A percentile compares a stretch with the other conserved stretches of the same genome.
Conservation (phyloP, 2,888 invertebrate genomes). For the Lymantria monacha region DNA sequence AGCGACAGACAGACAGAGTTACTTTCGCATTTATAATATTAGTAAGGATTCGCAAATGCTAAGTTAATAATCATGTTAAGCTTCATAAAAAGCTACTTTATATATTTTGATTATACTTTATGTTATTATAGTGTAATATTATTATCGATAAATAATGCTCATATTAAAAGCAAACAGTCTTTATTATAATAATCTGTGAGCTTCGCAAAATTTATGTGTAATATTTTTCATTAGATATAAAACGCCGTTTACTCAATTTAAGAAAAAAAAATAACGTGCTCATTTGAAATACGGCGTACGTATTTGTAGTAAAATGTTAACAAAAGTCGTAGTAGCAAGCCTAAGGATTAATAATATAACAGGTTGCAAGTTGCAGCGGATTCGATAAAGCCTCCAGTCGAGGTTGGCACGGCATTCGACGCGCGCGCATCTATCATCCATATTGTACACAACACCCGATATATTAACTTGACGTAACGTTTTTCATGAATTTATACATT, state of each 20-base stretch:
- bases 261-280: slow-evolving; percentile 5
- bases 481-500: slow-evolving; percentile 20
- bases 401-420: slow-evolving; percentile 63
- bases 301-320: slow-evolving; percentile 57
- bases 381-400: slow-evolving; percentile 75
- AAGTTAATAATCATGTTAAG: too few species aligned
- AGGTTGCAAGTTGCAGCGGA: slow-evolving; percentile 67
- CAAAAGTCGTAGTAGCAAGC: slow-evolving; percentile 59
- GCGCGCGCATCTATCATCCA: slow-evolving; percentile 60
- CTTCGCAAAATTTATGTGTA: neutral
- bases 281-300: slow-evolving; percentile 26
- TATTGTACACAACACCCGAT: slow-evolving; percentile 28
- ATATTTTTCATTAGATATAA: slow-evolving; percentile 10
- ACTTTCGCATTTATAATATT: too few species aligned
- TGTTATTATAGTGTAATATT: too few species aligned
- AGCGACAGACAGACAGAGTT: too few species aligned
- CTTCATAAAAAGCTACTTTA: too few species aligned
- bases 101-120: too few species aligned
- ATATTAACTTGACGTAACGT: slow-evolving; percentile 29
- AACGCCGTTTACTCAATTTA: slow-evolving; percentile 10
- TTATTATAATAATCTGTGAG: too few species aligned
- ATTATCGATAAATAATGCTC: too few species aligned
- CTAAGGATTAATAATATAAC: slow-evolving; percentile 69
- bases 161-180: too few species aligned
- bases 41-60: too few species aligned